Evolutionary conservation across 2,888 invertebrate genomes (phyloP).

Genomic region (Aethes cnicana): DNA sequence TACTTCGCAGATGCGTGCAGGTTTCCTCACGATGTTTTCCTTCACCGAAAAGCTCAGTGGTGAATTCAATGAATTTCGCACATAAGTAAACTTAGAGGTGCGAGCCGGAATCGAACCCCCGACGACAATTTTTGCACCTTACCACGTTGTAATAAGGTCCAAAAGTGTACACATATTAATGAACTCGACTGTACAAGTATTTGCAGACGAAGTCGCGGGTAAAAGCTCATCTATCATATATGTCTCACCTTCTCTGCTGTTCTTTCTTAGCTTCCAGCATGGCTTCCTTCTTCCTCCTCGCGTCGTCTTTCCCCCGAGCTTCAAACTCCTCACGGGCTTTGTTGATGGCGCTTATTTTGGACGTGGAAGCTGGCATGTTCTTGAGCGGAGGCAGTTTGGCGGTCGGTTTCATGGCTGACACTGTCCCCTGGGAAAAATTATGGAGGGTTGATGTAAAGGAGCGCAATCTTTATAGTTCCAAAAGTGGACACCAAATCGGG

Average conservation of each 20-base stretch:
- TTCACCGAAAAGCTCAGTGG: too few species aligned
- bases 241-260: conserved; percentile 76
- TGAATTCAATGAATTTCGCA: too few species aligned
- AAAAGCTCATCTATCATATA: neutral
- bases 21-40: too few species aligned
- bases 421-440: conserved; percentile 48
- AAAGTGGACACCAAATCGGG: too few species aligned
- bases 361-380: conserved; percentile 53
- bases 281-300: conserved; percentile 82
- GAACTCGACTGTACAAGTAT: too few species aligned
- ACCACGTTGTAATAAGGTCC: too few species aligned
- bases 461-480: neutral
- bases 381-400: conserved; percentile 42
- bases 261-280: conserved; percentile 81
- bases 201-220: too few species aligned
- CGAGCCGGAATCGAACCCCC: too few species aligned
- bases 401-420: conserved; percentile 59
- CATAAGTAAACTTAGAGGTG: too few species aligned
- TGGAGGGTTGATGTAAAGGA: neutral
- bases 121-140: too few species aligned
- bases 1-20: too few species aligned
- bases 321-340: conserved; percentile 56
- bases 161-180: too few species aligned
- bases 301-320: conserved; percentile 69
- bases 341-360: conserved; percentile 52